Percentiles rank a stretch among this genome's conserved stretches.
Evolutionary conservation across 2,888 invertebrate genomes (phyloP).

Genomic region (Oasisia sp.): DNA sequence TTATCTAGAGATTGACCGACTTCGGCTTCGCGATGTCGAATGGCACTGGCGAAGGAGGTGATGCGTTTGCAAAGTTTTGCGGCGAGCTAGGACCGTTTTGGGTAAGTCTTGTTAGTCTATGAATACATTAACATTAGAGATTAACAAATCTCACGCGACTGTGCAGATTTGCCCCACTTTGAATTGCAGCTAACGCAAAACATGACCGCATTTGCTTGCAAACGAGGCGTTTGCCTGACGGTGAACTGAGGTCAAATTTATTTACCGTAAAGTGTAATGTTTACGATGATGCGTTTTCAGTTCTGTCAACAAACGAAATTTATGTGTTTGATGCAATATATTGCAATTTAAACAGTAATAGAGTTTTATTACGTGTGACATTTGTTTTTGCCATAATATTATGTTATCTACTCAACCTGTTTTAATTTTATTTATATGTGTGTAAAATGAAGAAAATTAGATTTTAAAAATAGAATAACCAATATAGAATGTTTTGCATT

Average conservation of each 20-base stretch:
- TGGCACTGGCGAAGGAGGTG: not conserved
- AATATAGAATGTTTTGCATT: too few relatives aligned
- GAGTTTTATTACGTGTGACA: not conserved
- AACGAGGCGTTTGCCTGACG: not conserved
- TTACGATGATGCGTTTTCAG: not conserved
- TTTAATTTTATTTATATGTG: too few relatives aligned
- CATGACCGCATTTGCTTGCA: not conserved
- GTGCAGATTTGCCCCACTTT: not conserved
- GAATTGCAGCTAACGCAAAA: not conserved
- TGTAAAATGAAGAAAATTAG: too few relatives aligned
- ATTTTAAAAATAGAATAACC: too few relatives aligned
- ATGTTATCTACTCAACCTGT: too few relatives aligned
- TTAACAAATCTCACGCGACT: not conserved
- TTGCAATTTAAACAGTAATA: not conserved
- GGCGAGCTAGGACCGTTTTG: constrained; percentile 38
- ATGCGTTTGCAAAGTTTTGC: constrained; percentile 25
- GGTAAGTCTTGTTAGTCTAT: constrained; percentile 39
- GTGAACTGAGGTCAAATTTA: not conserved
- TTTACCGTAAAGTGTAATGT: not conserved
- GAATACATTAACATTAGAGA: not conserved
- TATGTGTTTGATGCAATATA: not conserved
- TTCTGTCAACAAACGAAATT: not conserved
- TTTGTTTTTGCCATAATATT: too few relatives aligned
- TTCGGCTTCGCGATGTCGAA: not conserved
- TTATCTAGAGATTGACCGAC: not conserved